Evolutionary conservation across 2,113 vertebrate species (phyloP).

Genomic region (Pao palembangensis): DNA sequence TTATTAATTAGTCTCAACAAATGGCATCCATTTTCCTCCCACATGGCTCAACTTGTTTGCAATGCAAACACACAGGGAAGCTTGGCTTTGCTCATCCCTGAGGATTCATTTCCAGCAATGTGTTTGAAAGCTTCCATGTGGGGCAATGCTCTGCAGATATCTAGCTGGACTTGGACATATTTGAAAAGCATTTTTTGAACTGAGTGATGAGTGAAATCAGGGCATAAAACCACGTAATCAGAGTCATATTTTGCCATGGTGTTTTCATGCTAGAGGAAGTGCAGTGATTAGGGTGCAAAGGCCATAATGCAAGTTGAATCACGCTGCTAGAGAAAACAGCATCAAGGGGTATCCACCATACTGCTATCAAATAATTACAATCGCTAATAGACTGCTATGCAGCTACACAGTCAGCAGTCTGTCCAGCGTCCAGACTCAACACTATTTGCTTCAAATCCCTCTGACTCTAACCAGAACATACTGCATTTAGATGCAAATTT

Average conservation of each 20-base stretch:
- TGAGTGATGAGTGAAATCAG: conserved; percentile 19
- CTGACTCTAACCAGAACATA: conserved; percentile 51
- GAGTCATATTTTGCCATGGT: conserved; percentile 21
- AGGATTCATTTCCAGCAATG: conserved; percentile 29
- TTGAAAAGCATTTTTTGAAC: conserved; percentile 40
- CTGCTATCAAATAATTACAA: conserved; percentile 71
- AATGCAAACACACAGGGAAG: conserved; percentile 63
- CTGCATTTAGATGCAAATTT: conserved; percentile 76
- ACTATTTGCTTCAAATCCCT: conserved; percentile 48
- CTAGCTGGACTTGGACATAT: conserved; percentile 49
- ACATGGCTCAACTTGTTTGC: conserved; percentile 65
- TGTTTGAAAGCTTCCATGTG: conserved; percentile 53
- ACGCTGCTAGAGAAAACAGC: conserved; percentile 40
- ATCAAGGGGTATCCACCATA: conserved; percentile 39
- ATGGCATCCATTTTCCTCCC: conserved; percentile 60
- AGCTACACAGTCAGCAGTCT: conserved; percentile 68
- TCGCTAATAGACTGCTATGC: conserved; percentile 59
- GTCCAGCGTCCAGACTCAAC: conserved; percentile 42
- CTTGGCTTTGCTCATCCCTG: conserved; percentile 35
- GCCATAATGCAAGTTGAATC: conserved; percentile 52
- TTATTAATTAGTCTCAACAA: conserved; percentile 75
- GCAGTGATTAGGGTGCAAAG: conserved; percentile 47
- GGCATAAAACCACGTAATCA: conserved; percentile 38
- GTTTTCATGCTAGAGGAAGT: conserved; percentile 5
- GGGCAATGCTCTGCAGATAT: conserved; percentile 51